Base-by-base conservation (phyloP, 2,797 vertebrate species). In the Rhabdophis nuchalis region DNA sequence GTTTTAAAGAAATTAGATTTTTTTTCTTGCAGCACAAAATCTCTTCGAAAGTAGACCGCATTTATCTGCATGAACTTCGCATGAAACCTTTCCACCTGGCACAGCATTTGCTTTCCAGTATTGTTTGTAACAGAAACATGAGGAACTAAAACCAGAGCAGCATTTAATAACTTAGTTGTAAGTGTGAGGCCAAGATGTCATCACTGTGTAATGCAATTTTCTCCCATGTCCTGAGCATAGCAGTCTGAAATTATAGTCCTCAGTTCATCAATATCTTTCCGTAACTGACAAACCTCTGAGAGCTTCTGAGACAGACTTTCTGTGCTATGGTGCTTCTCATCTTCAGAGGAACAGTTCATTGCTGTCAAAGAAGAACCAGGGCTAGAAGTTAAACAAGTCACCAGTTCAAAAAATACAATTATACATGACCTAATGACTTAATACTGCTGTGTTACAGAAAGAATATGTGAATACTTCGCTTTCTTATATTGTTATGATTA, bases 141-240 rank as follows among this genome's bases (percentile, higher is more conserved):
- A 92, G 93, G 94, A 94, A 93, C 90, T 92, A 90, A 92, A 90
- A 93, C 94, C 91, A 95, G 94, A 97, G 97, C 97, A 97, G 97
- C 96, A 90, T 95, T 97, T 87, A 93, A n/a, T 82, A 94, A 94
- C 1, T n/a, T 77, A 92, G 89, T 92, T 94, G 91, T 93, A 95
- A 94, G 93, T 93, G 92, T 92, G 77, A 92, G 92, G 89, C 90
- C 29, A 93, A 93, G 89, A 90, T 1, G 64, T 2, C 93, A 94
- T 98, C 98, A 98, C n/a, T 99, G 98, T 87, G 98, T 98, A 93
- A 98, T 97, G 93, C 98, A 99, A 96, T 97, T 99, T 95, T 99
- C 98, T 60, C 98, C 98, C 98, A 99, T 98, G 97, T 99, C 98
- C 97, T 99, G 98, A 94, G 98, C 98, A 0, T 98, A 99, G 90